Conservation (phyloP, 2,797 vertebrate genomes). For the Pangasius krempfi region DNA sequence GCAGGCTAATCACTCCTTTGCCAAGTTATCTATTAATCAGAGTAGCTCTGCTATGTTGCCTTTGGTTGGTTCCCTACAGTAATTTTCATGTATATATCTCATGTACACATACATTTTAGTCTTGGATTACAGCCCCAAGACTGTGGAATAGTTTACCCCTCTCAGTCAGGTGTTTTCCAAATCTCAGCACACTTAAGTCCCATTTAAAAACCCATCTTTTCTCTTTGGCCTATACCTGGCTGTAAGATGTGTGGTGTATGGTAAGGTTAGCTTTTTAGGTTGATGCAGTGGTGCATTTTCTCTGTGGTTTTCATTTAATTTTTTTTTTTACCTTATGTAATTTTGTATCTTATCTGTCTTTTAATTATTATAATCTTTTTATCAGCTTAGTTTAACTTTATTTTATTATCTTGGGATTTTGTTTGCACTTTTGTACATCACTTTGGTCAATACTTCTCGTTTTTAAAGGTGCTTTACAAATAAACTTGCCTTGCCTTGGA, state of each 20-base stretch:
- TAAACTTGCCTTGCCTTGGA: background rate
- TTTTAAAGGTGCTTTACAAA: background rate
- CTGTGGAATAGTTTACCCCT: background rate
- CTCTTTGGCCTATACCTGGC: background rate
- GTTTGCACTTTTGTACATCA: background rate
- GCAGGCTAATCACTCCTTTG: background rate
- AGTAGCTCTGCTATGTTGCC: background rate
- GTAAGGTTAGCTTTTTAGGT: too few species aligned
- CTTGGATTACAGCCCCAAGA: background rate
- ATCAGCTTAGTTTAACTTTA: background rate
- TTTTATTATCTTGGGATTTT: background rate
- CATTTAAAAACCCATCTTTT: background rate
- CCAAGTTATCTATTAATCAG: background rate
- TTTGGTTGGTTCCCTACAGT: background rate
- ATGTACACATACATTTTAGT: background rate
- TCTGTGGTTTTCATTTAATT: background rate
- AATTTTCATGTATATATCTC: background rate
- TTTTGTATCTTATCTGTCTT: background rate
- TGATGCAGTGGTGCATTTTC: background rate
- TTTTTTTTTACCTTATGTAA: background rate
- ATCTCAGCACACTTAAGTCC: background rate
- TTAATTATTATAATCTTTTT: too few species aligned
- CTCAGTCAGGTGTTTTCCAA: background rate
- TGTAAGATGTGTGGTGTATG: background rate
- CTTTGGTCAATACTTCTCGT: background rate